Percentiles rank a stretch among this genome's conserved stretches.
Evolutionary conservation across 2,113 vertebrate species (phyloP).

Genomic region (Alectura lathami): DNA sequence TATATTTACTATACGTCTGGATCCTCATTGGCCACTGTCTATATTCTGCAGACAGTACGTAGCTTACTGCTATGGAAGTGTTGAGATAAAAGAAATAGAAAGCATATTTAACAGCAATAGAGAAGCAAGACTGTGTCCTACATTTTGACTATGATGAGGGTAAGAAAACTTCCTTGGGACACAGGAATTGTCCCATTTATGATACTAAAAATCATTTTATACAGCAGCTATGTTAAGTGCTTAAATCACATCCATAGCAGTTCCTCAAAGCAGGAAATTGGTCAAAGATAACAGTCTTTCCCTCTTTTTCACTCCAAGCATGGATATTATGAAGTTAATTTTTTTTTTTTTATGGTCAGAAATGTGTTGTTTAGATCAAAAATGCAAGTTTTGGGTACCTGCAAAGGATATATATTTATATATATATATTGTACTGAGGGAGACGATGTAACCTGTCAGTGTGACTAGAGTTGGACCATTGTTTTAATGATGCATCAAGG

Average conservation of each 20-base stretch:
- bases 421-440: not conserved
- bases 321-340: not conserved
- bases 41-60: not conserved
- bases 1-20: not conserved
- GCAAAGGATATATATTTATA: not conserved
- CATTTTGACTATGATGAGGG: not conserved
- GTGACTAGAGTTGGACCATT: not conserved
- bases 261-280: not conserved
- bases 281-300: not conserved
- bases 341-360: not conserved
- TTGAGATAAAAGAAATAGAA: not conserved
- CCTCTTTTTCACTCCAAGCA: not conserved
- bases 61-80: not conserved
- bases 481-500: constrained; percentile 48
- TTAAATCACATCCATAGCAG: not conserved
- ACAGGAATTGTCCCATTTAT: not conserved
- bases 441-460: not conserved
- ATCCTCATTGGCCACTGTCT: not conserved
- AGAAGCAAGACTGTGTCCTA: not conserved
- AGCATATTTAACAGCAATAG: not conserved
- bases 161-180: not conserved
- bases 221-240: not conserved
- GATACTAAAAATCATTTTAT: not conserved
- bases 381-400: not conserved
- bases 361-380: not conserved